Conservation (phyloP, 2,888 invertebrate genomes). For the Gymnoscelis rufifasciata region DNA sequence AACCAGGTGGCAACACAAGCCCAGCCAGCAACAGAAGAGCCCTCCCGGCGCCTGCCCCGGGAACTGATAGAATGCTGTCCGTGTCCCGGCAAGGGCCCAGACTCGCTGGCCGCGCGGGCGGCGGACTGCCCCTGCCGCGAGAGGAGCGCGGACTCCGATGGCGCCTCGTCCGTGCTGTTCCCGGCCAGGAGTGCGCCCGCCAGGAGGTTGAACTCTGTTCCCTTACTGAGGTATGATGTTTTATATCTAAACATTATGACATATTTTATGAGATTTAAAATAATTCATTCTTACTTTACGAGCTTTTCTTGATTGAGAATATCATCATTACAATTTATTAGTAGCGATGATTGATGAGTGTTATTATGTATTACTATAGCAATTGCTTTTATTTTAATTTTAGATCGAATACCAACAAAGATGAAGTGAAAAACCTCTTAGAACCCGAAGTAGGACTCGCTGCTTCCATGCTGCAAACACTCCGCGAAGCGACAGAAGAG, state of each 20-base stretch:
- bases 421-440: slow-evolving; percentile 54
- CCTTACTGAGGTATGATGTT: slow-evolving; percentile 9
- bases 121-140: slow-evolving; percentile 45
- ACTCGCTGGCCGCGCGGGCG: slow-evolving; percentile 15
- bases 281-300: no score
- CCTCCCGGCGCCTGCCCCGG: slow-evolving; percentile 10
- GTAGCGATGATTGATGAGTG: no score
- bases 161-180: slow-evolving; percentile 52
- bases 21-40: slow-evolving; percentile 34
- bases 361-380: no score
- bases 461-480: slow-evolving; percentile 62
- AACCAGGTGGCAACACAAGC: slow-evolving; percentile 44
- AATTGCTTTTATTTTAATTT: slow-evolving; percentile 8
- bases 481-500: slow-evolving; percentile 62
- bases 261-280: background rate
- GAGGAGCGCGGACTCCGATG: slow-evolving; percentile 46
- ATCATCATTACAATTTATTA: no score
- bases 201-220: slow-evolving; percentile 4
- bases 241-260: no score
- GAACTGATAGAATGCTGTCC: slow-evolving; percentile 53
- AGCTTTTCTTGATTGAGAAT: no score
- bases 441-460: slow-evolving; percentile 68
- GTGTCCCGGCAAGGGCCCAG: slow-evolving; percentile 37
- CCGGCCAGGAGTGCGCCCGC: slow-evolving; percentile 22
- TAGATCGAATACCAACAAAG: slow-evolving; percentile 44